phyloP scores from a whole-genome alignment of 1,140 invertebrate species.

The Caerostris extrusa region DNA sequence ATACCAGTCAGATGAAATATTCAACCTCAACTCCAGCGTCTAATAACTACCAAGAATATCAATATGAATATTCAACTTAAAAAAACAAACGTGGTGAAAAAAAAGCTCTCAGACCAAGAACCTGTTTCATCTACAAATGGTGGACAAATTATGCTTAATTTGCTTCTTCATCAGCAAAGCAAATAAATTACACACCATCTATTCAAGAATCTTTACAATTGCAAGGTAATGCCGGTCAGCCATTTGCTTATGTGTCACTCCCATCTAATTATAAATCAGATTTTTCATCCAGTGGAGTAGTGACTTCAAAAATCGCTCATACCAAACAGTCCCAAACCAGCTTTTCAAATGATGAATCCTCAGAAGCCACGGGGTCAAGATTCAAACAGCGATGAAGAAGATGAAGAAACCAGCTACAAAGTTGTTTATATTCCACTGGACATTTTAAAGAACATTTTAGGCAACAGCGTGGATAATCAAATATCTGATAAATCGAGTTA shows the following conservation, averaged over 20 bases:
- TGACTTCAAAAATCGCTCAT: neutral
- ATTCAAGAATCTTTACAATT: neutral
- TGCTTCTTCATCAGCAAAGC: slow-evolving; percentile 48
- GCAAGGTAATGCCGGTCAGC: neutral
- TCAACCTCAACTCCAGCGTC: neutral
- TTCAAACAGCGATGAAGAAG: slow-evolving; percentile 7
- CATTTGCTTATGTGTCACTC: neutral
- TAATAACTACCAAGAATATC: neutral
- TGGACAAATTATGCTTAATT: slow-evolving; percentile 38
- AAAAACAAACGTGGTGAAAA: neutral
- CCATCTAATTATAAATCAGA: neutral
- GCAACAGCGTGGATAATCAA: slow-evolving; percentile 59
- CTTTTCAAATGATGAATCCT: neutral
- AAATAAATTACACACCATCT: slow-evolving; percentile 47
- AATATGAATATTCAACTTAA: slow-evolving; percentile 5
- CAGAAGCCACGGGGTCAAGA: neutral
- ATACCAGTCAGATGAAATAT: neutral
- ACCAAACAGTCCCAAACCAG: neutral
- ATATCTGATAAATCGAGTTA: slow-evolving; percentile 24
- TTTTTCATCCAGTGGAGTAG: neutral
- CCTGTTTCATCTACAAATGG: neutral
- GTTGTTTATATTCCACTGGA: slow-evolving; percentile 73
- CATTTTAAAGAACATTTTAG: slow-evolving; percentile 68
- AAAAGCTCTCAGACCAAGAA: slow-evolving; percentile 14
- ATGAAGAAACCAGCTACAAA: slow-evolving; percentile 69